Evolutionary conservation across 2,888 invertebrate genomes (phyloP), one percentile per base, ranked within the genome.

Genomic region (Macaria notata): DNA sequence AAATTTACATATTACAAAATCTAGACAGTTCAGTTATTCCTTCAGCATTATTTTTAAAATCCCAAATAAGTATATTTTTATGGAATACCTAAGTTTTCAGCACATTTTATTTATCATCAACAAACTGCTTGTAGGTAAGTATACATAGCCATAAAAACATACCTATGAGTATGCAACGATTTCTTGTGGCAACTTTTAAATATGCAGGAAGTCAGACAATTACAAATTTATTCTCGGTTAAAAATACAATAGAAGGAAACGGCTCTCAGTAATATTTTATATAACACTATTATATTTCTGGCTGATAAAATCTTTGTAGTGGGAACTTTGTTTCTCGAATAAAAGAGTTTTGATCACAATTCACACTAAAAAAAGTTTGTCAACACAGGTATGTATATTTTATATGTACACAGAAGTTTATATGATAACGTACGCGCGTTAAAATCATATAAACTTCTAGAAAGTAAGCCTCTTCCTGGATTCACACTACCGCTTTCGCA

Each of bases 51-150:
- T 19, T 19, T 19, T 19, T 19, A 49, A 49, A 59, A 74, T 75
- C 74, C 81, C 80, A 83, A 84, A 80, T 82, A 84, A 83, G 19
- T 43, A 42, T 49, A 38, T 8, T 38, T 8, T 38, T 73, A 62
- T 66, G 71, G 49, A 54, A 54, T 61, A 43, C 42, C 60, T 52
- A 60, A 68, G 73, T 75, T 75, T 76, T 51, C 53, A 1, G 38
- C 33, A 36, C 7, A 36, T 7, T 59, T 60, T 47, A 39, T 19
- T 19, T 31, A 43, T 54, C 66, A 64, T 66, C 66, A 62, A 64
- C 7, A 19, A 19, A 48, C 47, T 29, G 47, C 19, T 19, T 19
- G 38, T 29, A 39, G 29, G 9, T 8, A 19, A 9, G 5, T 47
- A 29, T 46, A 7, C 9, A n/a, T 31, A 19, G 19, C 19, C 19